Evolutionary conservation across 92 coral and sea anemone genomes (phyloP).

Genomic region (Heteractis magnifica): DNA sequence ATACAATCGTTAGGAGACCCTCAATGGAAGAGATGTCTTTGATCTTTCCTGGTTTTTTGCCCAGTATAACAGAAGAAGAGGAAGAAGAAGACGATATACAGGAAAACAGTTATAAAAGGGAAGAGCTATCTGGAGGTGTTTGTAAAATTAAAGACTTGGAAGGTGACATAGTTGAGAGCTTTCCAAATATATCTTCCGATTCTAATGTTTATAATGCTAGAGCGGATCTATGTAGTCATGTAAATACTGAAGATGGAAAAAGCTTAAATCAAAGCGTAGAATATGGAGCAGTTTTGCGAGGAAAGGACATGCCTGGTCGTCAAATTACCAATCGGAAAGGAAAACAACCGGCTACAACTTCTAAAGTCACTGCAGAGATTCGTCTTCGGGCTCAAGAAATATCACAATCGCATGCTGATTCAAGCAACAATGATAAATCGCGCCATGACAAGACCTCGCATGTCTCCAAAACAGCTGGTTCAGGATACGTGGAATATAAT

Average conservation of each 20-base stretch:
- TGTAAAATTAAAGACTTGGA: neutral
- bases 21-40: slow-evolving; percentile 92
- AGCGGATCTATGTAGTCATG: neutral
- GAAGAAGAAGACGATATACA: slow-evolving; percentile 49
- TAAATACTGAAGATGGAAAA: neutral
- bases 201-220: neutral
- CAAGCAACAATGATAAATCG: neutral
- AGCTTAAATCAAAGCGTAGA: neutral
- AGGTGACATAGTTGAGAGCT: slow-evolving; percentile 15
- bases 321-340: slow-evolving; percentile 13
- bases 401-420: neutral
- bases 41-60: slow-evolving; percentile 83
- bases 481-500: neutral
- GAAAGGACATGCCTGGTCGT: neutral
- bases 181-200: slow-evolving; percentile 20
- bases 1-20: slow-evolving; percentile 66
- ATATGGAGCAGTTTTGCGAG: neutral
- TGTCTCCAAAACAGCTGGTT: slow-evolving; percentile 17
- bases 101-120: neutral
- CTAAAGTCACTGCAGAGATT: slow-evolving; percentile 9
- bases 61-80: slow-evolving; percentile 86
- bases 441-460: neutral
- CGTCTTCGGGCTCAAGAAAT: slow-evolving; percentile 7
- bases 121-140: neutral
- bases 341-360: slow-evolving; percentile 10